These are phyloP conservation scores for Raja brachyura DNA, from an alignment of 2,113 vertebrate species.

Conservation along the genomic window DNA sequence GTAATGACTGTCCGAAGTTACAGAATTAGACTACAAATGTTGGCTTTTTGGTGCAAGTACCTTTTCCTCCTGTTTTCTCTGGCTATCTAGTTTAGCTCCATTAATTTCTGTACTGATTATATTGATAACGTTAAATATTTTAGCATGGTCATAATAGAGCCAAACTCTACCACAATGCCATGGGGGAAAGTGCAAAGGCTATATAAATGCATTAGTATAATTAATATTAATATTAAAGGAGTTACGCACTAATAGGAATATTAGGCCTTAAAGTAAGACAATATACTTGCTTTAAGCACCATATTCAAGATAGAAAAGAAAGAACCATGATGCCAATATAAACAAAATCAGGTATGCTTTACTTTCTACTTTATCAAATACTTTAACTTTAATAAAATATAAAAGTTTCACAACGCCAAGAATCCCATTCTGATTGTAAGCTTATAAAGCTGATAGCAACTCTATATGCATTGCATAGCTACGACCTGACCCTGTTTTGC, in stretches of 20 bases:
- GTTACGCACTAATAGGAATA: not conserved
- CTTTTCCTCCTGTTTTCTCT: not conserved
- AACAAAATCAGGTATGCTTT: not conserved
- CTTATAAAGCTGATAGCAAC: not conserved
- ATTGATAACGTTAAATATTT: not conserved
- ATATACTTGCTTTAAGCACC: too few species aligned
- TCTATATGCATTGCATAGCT: not conserved
- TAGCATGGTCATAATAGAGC: not conserved
- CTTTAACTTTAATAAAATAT: not conserved
- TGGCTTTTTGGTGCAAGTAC: not conserved
- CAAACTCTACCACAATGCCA: not conserved
- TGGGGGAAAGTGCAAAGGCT: not conserved
- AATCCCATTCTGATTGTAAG: not conserved
- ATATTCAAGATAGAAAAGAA: too few species aligned
- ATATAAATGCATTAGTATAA: not conserved
- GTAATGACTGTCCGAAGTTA: not conserved
- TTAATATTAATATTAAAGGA: not conserved
- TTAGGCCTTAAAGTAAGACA: too few species aligned
- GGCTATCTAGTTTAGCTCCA: not conserved
- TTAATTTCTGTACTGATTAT: not conserved
- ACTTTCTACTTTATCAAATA: not conserved
- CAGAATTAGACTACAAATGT: not conserved
- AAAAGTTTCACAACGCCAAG: not conserved
- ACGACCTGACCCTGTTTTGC: not conserved
- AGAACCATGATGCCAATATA: not conserved